Percentiles rank a stretch among this genome's conserved stretches.
phyloP scores from a whole-genome alignment of 2,888 invertebrate genomes.

The Tipula lateralis region DNA sequence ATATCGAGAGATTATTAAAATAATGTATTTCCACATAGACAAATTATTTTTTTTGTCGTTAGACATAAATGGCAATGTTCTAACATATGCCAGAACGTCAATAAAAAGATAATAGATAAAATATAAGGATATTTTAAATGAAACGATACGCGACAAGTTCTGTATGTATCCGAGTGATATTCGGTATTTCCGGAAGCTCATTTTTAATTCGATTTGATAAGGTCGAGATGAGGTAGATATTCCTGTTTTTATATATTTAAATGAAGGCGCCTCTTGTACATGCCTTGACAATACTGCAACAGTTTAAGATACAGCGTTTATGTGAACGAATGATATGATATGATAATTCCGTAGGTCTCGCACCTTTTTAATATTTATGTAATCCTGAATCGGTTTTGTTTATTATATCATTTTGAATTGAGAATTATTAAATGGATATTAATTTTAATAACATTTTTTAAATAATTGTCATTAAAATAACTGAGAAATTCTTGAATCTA shows the following conservation, averaged over 20 bases:
- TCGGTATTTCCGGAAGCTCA: background rate
- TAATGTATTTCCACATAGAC: background rate
- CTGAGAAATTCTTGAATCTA: background rate
- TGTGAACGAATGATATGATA: background rate
- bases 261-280: background rate
- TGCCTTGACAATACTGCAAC: background rate
- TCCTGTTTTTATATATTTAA: no score
- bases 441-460: background rate
- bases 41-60: background rate
- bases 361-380: background rate
- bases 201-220: background rate
- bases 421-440: background rate
- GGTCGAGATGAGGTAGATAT: background rate
- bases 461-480: background rate
- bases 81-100: background rate
- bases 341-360: background rate
- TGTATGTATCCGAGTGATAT: background rate
- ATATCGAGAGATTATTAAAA: background rate
- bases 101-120: background rate
- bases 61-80: background rate
- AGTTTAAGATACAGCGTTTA: background rate
- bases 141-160: background rate
- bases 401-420: background rate
- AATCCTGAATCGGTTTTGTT: background rate
- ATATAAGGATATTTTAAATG: background rate